Evolutionary conservation across 2,113 vertebrate species (phyloP), one percentile per base, ranked within the genome.

Genomic region (Erythrolamprus reginae): DNA sequence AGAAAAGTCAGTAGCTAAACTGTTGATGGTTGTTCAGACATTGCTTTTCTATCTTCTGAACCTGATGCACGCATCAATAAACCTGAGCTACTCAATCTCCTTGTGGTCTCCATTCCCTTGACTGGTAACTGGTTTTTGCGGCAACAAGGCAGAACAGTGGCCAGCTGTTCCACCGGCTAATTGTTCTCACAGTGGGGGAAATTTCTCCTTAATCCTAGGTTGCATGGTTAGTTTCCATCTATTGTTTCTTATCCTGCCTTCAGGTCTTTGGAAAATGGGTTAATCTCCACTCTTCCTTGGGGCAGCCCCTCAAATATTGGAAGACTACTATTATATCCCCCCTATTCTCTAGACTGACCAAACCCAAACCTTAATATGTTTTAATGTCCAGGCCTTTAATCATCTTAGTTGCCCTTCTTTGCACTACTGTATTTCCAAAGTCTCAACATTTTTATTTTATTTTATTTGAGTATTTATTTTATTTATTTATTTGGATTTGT

Each of bases 291-390:
- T 5, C 58, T 61, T 61, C 26, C n/a, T 28, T 28, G 26, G 26
- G 58, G 26, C 26, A 61, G 58, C 26, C 58, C 58, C 58, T 61
- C 1, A 61, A 2, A 61, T n/a, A 13, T 0, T n/a, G 58, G 58
- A 13, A 61, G 0, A 2, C 4, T 5, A 10, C 58, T 61, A n/a
- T 13, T 0, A 2, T 61, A 10, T 61, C 58, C 0, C 3, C 10
- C 58, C 58, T 45, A 45, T n/a, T n/a, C 58, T 13, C 12, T 5
- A 61, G 4, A n/a, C 58, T 13, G 0, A 1, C 10, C 26, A 61
- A 10, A 13, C 26, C 26, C 26, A 61, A 13, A 28, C 10, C 10
- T 61, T 61, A 10, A 1, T 61, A n/a, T 5, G 58, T 13, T 61
- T 61, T n/a, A n/a, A 28, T 13, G 10, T 61, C 58, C 58, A 28